A percentile compares a stretch with the other conserved stretches of the same genome.
These are phyloP conservation scores for Empis stercorea DNA, from an alignment of 2,888 invertebrate genomes.

Conservation along the genomic window DNA sequence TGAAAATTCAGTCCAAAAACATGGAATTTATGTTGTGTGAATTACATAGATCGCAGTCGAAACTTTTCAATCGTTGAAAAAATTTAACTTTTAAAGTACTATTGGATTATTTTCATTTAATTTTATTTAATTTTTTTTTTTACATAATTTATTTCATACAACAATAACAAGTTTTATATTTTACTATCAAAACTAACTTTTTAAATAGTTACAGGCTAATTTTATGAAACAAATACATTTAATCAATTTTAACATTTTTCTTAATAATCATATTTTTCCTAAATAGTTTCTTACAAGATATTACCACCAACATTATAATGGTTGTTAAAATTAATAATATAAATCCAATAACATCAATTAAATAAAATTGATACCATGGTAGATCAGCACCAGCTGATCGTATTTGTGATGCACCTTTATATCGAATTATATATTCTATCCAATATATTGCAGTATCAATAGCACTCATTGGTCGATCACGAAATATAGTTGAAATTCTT, in stretches of 20 bases:
- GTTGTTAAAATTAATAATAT: not conserved
- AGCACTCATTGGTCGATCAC: constrained; percentile 29
- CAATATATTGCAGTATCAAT: constrained; percentile 35
- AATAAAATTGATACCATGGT: constrained; percentile 32
- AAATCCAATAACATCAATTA: constrained; percentile 31
- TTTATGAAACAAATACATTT: no score
- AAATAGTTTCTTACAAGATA: not conserved
- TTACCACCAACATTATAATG: not conserved
- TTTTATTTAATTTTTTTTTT: no score
- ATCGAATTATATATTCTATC: constrained; percentile 36
- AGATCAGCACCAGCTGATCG: constrained; percentile 30
- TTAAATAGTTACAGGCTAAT: no score
- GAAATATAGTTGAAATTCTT: constrained; percentile 29
- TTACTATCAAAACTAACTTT: no score
- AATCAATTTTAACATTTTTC: not conserved
- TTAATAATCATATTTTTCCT: not conserved
- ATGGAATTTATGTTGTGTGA: no score
- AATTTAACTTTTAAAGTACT: no score
- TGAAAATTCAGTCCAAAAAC: no score
- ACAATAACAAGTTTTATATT: no score
- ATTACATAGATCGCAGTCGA: no score
- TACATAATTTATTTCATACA: no score
- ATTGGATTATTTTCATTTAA: no score
- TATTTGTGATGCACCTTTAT: constrained; percentile 33
- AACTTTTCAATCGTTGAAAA: no score